Conservation (phyloP, 2,888 invertebrate species). For the Lasius fuliginosus region DNA sequence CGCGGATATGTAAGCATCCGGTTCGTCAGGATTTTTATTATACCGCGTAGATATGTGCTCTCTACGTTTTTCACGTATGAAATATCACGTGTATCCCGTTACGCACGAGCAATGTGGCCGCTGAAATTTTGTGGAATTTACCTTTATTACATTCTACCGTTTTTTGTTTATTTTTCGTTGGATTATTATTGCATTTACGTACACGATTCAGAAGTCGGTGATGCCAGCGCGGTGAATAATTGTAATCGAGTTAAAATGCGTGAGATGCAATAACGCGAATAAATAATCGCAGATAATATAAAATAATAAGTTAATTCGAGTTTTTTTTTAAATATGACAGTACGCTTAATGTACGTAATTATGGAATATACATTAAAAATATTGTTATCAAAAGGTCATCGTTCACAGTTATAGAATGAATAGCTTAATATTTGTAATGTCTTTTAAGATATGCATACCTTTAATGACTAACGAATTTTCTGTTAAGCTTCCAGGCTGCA, state of each 20-base stretch:
- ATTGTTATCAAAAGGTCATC: constrained; percentile 2
- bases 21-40: constrained; percentile 55
- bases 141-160: constrained; percentile 22
- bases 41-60: constrained; percentile 38
- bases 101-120: not conserved
- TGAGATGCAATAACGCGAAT: constrained; percentile 19
- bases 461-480: constrained; percentile 34
- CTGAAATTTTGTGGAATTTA: constrained; percentile 2
- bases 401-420: not conserved
- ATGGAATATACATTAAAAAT: not conserved
- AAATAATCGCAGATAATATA: constrained; percentile 23
- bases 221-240: not conserved
- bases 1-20: constrained; percentile 38
- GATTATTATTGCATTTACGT: constrained; percentile 23
- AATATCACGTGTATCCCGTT: constrained; percentile 40
- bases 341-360: not conserved
- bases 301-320: constrained; percentile 16
- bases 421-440: not conserved
- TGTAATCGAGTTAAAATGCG: constrained; percentile 28
- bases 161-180: constrained; percentile 21
- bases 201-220: constrained; percentile 7
- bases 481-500: constrained; percentile 1
- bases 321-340: not conserved
- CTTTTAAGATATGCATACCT: not conserved
- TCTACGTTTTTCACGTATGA: constrained; percentile 35